Evolutionary conservation across 1,140 invertebrate genomes (phyloP), one percentile per base, ranked within the genome.

Genomic region (Drosophila chauvacae): DNA sequence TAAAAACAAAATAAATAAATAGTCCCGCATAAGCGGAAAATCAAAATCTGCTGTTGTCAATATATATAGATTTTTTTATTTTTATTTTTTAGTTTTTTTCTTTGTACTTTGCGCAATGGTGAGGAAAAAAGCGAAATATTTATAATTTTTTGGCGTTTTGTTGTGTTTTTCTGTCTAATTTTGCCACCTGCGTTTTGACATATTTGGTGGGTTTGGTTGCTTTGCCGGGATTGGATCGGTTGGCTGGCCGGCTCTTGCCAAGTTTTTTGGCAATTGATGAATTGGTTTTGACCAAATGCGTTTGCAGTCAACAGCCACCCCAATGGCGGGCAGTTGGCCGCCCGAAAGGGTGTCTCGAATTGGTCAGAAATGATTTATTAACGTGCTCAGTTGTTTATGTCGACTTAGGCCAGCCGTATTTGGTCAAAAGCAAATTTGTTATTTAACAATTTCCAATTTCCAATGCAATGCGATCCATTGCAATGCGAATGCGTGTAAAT

Each of bases 161-260:
- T 63, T 80, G 55, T 88, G 73, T 83, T 51, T 88, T 70, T 88
- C 72, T 88, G 85, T 88, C 85, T 88, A 88, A 90, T 88, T 88
- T 88, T 90, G 86, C 85, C 85, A 88, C 85, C 85, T 88, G 85
- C 85, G 81, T 88, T 85, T 88, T 85, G 85, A 79, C 85, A 76
- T 81, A 79, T 85, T 90, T 88, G 81, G 86, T 80, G 77, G 84
- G 63, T 71, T 77, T 39, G 73, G 51, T 51, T 50, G 56, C 53
- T 42, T 72, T 56, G 70, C 55, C 65, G 47, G 48, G 39, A 28
- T 55, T 66, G 60, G 45, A 2, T 42, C 13, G 69, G 41, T 65
- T 35, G 26, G 26, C 47, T 55, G 57, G 55, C 63, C 47, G 57
- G 71, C 65, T 80, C 20, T 73, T 61, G 76, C 75, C 83, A 87